Base-by-base conservation (phyloP, 2,797 vertebrate genomes). In the Ibycter americanus region DNA sequence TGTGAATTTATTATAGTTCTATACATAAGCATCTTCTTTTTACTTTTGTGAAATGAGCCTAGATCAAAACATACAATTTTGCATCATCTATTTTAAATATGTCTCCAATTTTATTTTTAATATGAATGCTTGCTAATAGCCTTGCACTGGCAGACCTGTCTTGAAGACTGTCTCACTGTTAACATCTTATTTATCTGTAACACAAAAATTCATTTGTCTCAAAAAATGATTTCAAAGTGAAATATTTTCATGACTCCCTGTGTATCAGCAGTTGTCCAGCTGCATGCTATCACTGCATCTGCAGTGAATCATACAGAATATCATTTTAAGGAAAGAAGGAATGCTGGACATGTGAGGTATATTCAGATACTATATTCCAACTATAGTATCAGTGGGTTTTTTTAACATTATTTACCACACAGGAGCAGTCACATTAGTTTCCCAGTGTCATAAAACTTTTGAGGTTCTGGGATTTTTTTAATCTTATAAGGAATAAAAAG, bases 241-340 rank as follows among this genome's bases (percentile, higher is more conserved):
- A 97, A 72, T 46, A 95, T 93, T 93, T 87, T 86, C 87, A 91
- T 93, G 67, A 23, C 15, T 96, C 79, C 79, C 70, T 81, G 38
- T 71, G 65, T 27, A 83, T 95, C 89, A 98, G 84, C 95, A 89
- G 88, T 90, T 96, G 95, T 96, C 72, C 82, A 97, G 77, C 92
- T 97, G 91, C 82, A 80, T 55, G 38, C 46, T 81, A 89, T 63
- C 67, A 92, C 51, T 89, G 62, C 90, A 94, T 97, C 86, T 96
- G 92, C 95, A 97, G 92, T 93, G 94, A 97, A 90, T 97, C 91
- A 94, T 85, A 89, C 34, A 91, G 86, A 96, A 89, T 82, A 89
- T 84, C 5, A 88, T 85, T 94, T 96, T 93, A 97, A 94, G 79
- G 65, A 93, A 21, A 58, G 44, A 94, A 91, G 34, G 74, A 84